Percentiles rank a stretch among this genome's conserved stretches.
These are phyloP conservation scores for Echinops telfairi DNA, from an alignment of 2,113 vertebrate genomes.

Conservation along the genomic window DNA sequence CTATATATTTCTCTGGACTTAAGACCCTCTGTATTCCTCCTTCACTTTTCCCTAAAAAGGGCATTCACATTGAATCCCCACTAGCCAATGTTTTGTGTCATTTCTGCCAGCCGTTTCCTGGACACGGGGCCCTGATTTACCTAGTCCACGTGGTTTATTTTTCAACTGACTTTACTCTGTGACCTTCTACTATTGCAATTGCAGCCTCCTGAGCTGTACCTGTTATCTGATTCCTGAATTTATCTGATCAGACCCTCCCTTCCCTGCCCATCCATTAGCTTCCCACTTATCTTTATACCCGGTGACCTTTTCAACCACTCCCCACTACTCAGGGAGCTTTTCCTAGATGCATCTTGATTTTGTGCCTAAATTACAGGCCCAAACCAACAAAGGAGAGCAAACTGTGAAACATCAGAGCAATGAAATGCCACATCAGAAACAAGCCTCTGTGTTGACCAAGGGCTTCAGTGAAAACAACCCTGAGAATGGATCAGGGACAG, in stretches of 20 bases:
- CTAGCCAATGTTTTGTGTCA: background rate
- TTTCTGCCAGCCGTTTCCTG: background rate
- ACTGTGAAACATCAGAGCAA: background rate
- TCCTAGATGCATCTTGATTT: background rate
- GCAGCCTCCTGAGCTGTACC: background rate
- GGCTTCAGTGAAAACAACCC: background rate
- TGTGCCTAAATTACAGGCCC: background rate
- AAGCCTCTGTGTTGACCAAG: background rate
- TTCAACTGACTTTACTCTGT: background rate
- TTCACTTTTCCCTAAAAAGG: background rate
- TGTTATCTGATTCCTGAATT: constrained; percentile 23
- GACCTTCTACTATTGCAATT: background rate
- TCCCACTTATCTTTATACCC: background rate
- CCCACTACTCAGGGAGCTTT: background rate
- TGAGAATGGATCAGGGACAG: background rate
- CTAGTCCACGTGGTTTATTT: too few relatives aligned
- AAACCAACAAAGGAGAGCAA: constrained; percentile 8
- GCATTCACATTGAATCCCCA: background rate
- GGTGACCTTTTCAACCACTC: background rate
- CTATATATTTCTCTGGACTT: background rate
- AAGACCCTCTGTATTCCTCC: background rate
- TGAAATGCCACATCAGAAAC: background rate
- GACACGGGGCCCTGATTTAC: background rate
- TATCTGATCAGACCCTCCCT: background rate
- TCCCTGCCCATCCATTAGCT: background rate